Percentiles rank a stretch among this genome's conserved stretches.
Evolutionary conservation across 2,888 invertebrate species (phyloP).

Genomic region (Cheilosia impressa): DNA sequence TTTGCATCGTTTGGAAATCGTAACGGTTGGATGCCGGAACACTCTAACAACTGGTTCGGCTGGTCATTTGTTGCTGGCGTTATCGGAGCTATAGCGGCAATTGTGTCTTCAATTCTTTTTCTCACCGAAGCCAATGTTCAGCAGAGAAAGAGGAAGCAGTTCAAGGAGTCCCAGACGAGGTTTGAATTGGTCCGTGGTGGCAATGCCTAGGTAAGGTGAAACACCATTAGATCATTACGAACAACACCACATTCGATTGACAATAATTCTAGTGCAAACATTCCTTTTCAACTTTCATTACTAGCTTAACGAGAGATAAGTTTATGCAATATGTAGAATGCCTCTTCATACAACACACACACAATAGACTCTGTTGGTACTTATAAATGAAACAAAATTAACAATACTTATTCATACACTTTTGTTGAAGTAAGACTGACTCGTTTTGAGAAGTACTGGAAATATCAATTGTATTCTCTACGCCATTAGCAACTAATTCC

Average conservation of each 20-base stretch:
- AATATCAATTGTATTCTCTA: constrained; percentile 27
- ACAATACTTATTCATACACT: constrained; percentile 46
- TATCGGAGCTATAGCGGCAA: constrained; percentile 90
- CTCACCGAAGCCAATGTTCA: constrained; percentile 92
- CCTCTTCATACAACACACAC: constrained; percentile 46
- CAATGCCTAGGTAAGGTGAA: constrained; percentile 84
- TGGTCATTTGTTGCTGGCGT: constrained; percentile 96
- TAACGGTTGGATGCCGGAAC: constrained; percentile 97
- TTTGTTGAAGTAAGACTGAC: constrained; percentile 65
- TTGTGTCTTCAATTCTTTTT: constrained; percentile 90
- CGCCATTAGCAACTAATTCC: constrained; percentile 43
- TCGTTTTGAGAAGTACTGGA: constrained; percentile 58
- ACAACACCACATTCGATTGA: constrained; percentile 41
- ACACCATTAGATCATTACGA: constrained; percentile 11
- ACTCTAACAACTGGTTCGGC: constrained; percentile 97
- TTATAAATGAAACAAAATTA: constrained; percentile 40
- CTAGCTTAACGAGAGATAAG: constrained; percentile 56
- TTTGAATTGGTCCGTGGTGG: constrained; percentile 91
- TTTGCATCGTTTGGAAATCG: constrained; percentile 95
- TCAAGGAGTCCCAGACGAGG: constrained; percentile 93
- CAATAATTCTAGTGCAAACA: constrained; percentile 68
- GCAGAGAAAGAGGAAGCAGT: constrained; percentile 88
- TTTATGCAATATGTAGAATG: constrained; percentile 67
- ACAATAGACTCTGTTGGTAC: constrained; percentile 71
- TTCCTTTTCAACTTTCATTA: constrained; percentile 50